Evolutionary conservation across 2,113 vertebrate species (phyloP).

Genomic region (Otus sunia): DNA sequence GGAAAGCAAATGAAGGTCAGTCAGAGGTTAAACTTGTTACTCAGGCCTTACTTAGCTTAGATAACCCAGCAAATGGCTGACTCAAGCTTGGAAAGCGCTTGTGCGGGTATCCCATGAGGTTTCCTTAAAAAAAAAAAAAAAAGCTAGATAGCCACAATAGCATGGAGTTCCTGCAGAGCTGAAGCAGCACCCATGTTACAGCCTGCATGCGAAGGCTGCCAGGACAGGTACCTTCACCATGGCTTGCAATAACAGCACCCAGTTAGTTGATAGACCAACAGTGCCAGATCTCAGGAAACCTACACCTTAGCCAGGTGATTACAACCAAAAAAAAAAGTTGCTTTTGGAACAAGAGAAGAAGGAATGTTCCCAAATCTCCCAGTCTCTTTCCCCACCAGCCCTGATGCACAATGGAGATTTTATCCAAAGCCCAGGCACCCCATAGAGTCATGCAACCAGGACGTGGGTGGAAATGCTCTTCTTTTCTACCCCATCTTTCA

Average conservation of each 20-base stretch:
- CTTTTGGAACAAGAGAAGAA: neutral
- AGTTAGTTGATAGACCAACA: neutral
- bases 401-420: neutral
- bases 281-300: neutral
- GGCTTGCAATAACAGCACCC: neutral
- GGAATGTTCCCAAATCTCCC: neutral
- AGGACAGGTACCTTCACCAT: neutral
- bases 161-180: neutral
- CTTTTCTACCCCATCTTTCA: neutral
- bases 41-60: neutral
- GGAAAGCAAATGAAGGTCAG: neutral
- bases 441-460: fast-evolving
- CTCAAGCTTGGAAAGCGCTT: neutral
- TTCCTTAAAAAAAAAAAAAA: neutral
- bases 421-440: neutral
- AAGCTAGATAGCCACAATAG: neutral
- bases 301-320: neutral
- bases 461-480: fast-evolving
- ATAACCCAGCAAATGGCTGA: neutral
- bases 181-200: neutral
- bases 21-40: neutral
- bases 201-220: neutral
- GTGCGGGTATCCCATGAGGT: neutral
- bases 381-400: neutral
- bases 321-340: neutral